phyloP scores from a whole-genome alignment of 2,797 vertebrate species.

The Remorina albescens region DNA sequence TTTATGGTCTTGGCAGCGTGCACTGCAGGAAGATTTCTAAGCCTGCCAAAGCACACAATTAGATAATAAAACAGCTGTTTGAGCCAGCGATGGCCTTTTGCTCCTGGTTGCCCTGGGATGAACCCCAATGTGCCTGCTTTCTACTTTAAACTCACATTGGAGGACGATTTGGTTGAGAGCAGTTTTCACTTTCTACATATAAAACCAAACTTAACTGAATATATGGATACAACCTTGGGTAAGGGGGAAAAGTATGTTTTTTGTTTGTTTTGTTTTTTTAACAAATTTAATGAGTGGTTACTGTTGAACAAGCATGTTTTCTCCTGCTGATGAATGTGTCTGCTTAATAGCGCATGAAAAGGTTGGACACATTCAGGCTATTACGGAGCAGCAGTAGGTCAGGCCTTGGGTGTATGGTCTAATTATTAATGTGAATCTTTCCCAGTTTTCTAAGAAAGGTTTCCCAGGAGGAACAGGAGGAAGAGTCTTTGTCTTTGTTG shows the following conservation, averaged over 20 bases:
- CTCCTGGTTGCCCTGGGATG: not conserved
- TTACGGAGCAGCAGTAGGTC: not conserved
- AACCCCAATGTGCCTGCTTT: not conserved
- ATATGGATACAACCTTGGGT: not conserved
- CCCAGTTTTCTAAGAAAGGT: too few species aligned
- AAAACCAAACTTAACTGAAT: not conserved
- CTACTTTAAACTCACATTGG: too few species aligned
- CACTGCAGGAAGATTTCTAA: not conserved
- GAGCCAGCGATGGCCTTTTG: not conserved
- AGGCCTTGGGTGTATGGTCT: not conserved
- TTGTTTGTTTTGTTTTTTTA: not conserved
- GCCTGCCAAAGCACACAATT: not conserved
- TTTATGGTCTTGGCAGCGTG: not conserved
- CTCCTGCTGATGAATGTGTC: not conserved
- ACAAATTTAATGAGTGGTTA: not conserved
- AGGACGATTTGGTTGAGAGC: too few species aligned
- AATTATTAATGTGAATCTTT: too few species aligned
- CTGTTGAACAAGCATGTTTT: not conserved
- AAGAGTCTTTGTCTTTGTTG: not conserved
- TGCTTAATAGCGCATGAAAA: too few species aligned
- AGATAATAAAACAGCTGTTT: not conserved
- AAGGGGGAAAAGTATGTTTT: not conserved
- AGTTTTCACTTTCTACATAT: too few species aligned
- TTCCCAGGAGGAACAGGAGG: not conserved
- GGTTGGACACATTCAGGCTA: not conserved